A percentile compares a stretch with the other conserved stretches of the same genome.
These are phyloP conservation scores for Ariolimax columbianus DNA, from an alignment of 2,888 invertebrate genomes.

Conservation along the genomic window DNA sequence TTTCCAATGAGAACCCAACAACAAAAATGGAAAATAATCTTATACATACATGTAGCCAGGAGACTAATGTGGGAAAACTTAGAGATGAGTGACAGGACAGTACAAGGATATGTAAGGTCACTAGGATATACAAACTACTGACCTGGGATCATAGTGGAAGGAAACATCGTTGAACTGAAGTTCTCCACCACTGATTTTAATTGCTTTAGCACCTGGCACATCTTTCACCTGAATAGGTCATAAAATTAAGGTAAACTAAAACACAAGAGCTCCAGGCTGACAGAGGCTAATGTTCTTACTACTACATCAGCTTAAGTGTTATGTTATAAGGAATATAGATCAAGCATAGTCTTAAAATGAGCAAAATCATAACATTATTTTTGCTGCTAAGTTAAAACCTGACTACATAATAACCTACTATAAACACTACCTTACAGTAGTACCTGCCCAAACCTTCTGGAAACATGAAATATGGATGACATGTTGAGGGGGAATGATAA, in stretches of 20 bases:
- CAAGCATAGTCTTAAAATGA: not conserved
- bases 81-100: not conserved
- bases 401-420: too few species aligned
- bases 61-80: too few species aligned
- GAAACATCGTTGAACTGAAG: slow-evolving; percentile 94
- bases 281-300: not conserved
- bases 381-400: too few species aligned
- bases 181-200: slow-evolving; percentile 83
- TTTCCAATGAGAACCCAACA: too few species aligned
- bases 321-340: not conserved
- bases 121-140: not conserved
- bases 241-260: slow-evolving; percentile 7
- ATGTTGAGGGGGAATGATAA: too few species aligned
- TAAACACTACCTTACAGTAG: too few species aligned
- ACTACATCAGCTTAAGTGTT: not conserved
- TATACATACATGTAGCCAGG: too few species aligned
- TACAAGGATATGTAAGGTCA: not conserved
- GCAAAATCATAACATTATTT: not conserved
- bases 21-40: too few species aligned
- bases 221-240: slow-evolving; percentile 81
- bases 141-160: slow-evolving; percentile 86
- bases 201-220: slow-evolving; percentile 86
- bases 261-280: not conserved
- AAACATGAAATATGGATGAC: too few species aligned
- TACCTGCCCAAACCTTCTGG: too few species aligned